These are phyloP conservation scores for Thermophis baileyi DNA, from an alignment of 2,113 vertebrate genomes.

Conservation along the genomic window DNA sequence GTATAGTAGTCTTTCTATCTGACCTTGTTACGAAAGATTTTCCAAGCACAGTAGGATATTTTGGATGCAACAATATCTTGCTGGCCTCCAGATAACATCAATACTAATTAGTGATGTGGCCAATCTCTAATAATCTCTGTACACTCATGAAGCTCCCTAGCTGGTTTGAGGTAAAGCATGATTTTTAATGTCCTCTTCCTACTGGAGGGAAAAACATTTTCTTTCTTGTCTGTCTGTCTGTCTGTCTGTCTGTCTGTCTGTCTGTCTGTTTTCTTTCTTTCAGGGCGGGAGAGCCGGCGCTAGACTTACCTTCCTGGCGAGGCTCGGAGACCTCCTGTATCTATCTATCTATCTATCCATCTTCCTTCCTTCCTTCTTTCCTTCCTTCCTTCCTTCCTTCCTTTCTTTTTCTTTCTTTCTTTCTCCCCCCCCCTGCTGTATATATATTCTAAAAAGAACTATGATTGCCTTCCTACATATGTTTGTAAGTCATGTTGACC, in stretches of 20 bases:
- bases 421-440: no score
- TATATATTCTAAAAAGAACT: not conserved
- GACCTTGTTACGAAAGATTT: not conserved
- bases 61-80: not conserved
- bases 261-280: no score
- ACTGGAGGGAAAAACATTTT: not conserved
- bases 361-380: no score
- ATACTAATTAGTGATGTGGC: constrained; percentile 3
- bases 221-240: no score
- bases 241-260: no score
- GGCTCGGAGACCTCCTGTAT: no score
- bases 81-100: not conserved
- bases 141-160: not conserved
- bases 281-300: no score
- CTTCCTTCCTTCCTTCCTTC: no score
- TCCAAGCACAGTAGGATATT: not conserved
- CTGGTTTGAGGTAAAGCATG: not conserved
- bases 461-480: not conserved
- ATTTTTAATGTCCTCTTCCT: not conserved
- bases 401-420: no score
- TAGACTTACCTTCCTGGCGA: no score
- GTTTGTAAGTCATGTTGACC: not conserved
- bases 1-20: no score
- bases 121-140: not conserved
- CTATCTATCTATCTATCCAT: no score